These are phyloP conservation scores for Tachina lurida DNA, from an alignment of 2,888 invertebrate species.

Conservation along the genomic window DNA sequence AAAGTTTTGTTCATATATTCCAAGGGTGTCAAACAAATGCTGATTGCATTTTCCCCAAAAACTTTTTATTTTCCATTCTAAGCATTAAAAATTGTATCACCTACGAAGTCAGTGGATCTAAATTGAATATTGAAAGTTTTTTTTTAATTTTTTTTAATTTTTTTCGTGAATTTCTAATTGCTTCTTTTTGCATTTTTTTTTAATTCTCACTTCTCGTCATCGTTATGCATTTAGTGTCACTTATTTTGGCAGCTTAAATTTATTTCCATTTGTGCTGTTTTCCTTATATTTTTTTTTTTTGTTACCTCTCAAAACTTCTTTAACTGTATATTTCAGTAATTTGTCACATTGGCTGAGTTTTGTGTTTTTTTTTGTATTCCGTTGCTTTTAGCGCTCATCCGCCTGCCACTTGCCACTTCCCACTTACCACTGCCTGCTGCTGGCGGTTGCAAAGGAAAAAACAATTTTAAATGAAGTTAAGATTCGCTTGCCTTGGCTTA, in stretches of 20 bases:
- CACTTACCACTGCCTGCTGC: neutral
- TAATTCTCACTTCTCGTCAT: constrained; percentile 16
- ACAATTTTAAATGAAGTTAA: constrained; percentile 14
- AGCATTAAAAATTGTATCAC: constrained; percentile 14
- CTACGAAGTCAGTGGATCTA: constrained; percentile 7
- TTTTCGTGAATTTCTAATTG: constrained; percentile 14
- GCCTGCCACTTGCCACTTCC: constrained; percentile 1
- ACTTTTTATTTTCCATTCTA: constrained; percentile 1
- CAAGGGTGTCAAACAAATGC: neutral
- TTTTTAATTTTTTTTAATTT: neutral
- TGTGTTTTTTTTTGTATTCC: neutral
- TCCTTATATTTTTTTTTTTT: neutral
- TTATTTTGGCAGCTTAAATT: constrained; percentile 52
- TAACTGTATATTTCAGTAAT: constrained; percentile 61
- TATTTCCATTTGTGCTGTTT: constrained; percentile 24
- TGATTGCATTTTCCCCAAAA: neutral
- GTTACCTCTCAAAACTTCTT: constrained; percentile 10
- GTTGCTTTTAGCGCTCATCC: constrained; percentile 37
- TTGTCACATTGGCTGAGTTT: constrained; percentile 64
- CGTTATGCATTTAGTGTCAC: constrained; percentile 57
- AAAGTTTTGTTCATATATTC: neutral
- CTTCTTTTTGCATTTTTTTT: constrained; percentile 1
- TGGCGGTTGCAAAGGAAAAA: neutral
- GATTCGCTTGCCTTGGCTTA: constrained; percentile 30
- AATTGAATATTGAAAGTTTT: constrained; percentile 41